phyloP scores from a whole-genome alignment of 2,113 vertebrate genomes.

The Amphiprion ocellaris region DNA sequence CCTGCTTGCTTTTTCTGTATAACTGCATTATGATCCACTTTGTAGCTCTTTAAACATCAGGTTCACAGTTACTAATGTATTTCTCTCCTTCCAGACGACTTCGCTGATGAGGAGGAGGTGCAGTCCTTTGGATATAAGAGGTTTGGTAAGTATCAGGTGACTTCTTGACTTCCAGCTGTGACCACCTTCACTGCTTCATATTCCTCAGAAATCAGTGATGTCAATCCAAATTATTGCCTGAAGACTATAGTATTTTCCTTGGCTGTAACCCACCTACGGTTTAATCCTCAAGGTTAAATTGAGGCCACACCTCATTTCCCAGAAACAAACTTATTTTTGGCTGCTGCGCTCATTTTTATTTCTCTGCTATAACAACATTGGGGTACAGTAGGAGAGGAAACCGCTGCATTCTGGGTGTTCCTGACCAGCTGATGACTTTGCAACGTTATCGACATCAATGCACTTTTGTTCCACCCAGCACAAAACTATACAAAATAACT shows the following conservation, averaged over 20 bases:
- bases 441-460: slow-evolving; percentile 37
- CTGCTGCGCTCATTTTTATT: slow-evolving; percentile 24
- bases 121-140: slow-evolving; percentile 99
- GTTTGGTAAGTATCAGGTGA: slow-evolving; percentile 91
- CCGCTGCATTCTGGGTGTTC: slow-evolving; percentile 65
- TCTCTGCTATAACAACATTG: slow-evolving; percentile 26
- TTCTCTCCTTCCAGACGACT: slow-evolving; percentile 89
- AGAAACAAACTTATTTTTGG: slow-evolving; percentile 64
- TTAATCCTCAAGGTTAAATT: slow-evolving; percentile 30
- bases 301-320: slow-evolving; percentile 44
- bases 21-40: background rate
- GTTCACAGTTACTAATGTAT: background rate
- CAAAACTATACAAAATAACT: slow-evolving; percentile 18
- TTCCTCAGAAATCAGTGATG: slow-evolving; percentile 12
- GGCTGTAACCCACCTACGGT: slow-evolving; percentile 8
- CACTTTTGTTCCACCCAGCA: slow-evolving; percentile 15
- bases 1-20: background rate
- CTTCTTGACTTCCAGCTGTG: slow-evolving; percentile 19
- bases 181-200: slow-evolving; percentile 5
- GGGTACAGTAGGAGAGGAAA: slow-evolving; percentile 13
- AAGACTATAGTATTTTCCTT: slow-evolving; percentile 23
- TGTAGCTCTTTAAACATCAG: background rate
- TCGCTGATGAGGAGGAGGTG: slow-evolving; percentile 97
- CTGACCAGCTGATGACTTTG: slow-evolving; percentile 43
- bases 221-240: background rate